Base-by-base conservation (phyloP, 2,797 vertebrate species). In the Glossophaga mutica region DNA sequence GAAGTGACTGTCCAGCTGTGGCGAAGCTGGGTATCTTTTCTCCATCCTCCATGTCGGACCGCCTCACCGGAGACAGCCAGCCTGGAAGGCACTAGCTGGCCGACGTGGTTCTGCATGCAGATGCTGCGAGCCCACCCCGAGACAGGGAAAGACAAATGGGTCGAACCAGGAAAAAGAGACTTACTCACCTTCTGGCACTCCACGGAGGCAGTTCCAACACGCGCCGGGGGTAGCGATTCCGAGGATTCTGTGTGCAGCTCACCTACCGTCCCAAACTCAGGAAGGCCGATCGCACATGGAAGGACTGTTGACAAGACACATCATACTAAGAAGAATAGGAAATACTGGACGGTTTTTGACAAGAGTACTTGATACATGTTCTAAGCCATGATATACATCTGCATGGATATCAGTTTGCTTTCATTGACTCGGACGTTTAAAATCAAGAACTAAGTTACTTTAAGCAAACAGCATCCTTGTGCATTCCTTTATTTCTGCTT, bases 341-440 rank as follows among this genome's bases (percentile, higher is more conserved):
- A 67, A 84, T 8, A 12, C 7, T 11, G 34, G 57, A 46, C 14
- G 19, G 1, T 16, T 22, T 74, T 67, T 82, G 83, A 96, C 46
- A 22, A 74, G 22, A 37, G 15, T 65, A 46, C 78, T 74, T 83
- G 65, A 57, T 87, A 74, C 29, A 52, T 39, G 22, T 67, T 92
- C 89, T 70, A 59, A 57, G 83, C 34, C 86, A 55, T 85, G 29
- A 62, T 84, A 34, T 83, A 67, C 3, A 44, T 76, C 93, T 95
- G 91, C 93, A 91, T 90, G 62, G 87, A 39, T 77, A 92, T 18
- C 71, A 59, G 19, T 96, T 96, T 87, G 46, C 85, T 97, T 96
- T 97, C 90, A 96, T 95, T 89, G 93, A 55, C 59, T 88, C 90
- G 87, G 93, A 94, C 89, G 89, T 89, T 97, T 96, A 94, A 96